phyloP scores from a whole-genome alignment of 2,888 invertebrate species.

The Clistopyga incitator region DNA sequence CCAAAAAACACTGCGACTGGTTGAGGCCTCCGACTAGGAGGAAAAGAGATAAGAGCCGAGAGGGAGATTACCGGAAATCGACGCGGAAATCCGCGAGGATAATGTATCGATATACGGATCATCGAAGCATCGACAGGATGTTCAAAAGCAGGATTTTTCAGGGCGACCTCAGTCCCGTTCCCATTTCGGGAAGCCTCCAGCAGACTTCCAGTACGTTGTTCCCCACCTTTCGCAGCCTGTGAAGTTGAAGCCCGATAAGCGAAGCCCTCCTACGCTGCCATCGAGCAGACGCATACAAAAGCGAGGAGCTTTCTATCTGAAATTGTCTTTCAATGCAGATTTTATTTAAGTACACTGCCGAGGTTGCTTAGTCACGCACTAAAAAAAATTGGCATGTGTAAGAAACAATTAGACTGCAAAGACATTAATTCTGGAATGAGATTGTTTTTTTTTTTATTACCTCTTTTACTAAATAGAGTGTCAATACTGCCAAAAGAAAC shows the following conservation, averaged over 20 bases:
- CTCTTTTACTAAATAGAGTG: no score
- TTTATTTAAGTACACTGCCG: neutral
- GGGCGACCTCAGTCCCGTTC: constrained; percentile 79
- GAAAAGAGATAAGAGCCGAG: neutral
- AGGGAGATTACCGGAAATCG: neutral
- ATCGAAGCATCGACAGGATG: constrained; percentile 77
- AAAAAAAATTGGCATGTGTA: neutral
- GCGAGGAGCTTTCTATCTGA: neutral
- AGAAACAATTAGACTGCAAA: neutral
- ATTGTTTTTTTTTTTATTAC: no score
- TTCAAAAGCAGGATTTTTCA: constrained; percentile 81
- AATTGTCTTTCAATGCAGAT: constrained; percentile 18
- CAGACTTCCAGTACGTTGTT: constrained; percentile 78
- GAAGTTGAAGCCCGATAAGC: constrained; percentile 55
- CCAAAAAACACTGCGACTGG: neutral
- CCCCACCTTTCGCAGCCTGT: constrained; percentile 2
- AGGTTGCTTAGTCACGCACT: neutral
- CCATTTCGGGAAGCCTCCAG: constrained; percentile 77
- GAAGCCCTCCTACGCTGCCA: constrained; percentile 41
- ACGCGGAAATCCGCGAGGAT: constrained; percentile 51
- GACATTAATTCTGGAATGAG: no score
- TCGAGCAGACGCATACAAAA: constrained; percentile 27
- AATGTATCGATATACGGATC: constrained; percentile 75
- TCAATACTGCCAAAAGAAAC: no score
- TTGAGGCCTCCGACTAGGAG: neutral